Percentiles rank a stretch among this genome's conserved stretches.
Evolutionary conservation across 2,888 invertebrate genomes (phyloP).

Genomic region (Crematogaster levior): DNA sequence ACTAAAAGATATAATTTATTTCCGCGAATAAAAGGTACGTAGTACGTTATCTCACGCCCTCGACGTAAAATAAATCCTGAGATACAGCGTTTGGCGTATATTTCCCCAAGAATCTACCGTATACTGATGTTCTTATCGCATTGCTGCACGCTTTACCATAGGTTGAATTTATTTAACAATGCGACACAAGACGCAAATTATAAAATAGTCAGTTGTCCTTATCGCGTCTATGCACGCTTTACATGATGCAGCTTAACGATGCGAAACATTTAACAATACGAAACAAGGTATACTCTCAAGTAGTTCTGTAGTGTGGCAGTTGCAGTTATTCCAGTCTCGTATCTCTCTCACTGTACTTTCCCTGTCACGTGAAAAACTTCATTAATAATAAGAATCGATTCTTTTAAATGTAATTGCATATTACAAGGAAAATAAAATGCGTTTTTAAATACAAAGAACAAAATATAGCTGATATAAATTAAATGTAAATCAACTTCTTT

Average conservation of each 20-base stretch:
- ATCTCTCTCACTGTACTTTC: neutral
- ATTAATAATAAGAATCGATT: neutral
- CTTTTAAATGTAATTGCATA: neutral
- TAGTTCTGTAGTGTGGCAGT: constrained; percentile 11
- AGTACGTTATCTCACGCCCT: constrained; percentile 43
- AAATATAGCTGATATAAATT: constrained; percentile 7
- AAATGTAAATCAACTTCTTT: constrained; percentile 12
- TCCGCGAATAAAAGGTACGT: constrained; percentile 31
- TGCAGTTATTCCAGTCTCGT: neutral
- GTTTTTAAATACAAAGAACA: neutral
- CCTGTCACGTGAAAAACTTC: neutral
- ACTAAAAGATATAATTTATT: constrained; percentile 28
- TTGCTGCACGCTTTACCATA: constrained; percentile 26
- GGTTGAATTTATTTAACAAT: constrained; percentile 46
- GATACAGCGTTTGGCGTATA: constrained; percentile 41
- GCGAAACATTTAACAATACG: constrained; percentile 47
- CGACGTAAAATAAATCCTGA: constrained; percentile 49
- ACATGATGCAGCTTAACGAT: constrained; percentile 18
- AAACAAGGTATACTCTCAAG: constrained; percentile 31
- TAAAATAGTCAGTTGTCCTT: constrained; percentile 37
- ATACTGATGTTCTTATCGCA: constrained; percentile 49
- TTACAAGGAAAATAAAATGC: neutral
- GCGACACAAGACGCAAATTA: constrained; percentile 38
- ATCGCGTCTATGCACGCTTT: constrained; percentile 33
- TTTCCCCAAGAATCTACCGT: constrained; percentile 44